Base-by-base conservation (phyloP, 2,888 invertebrate species). In the Tetragonisca angustula region DNA sequence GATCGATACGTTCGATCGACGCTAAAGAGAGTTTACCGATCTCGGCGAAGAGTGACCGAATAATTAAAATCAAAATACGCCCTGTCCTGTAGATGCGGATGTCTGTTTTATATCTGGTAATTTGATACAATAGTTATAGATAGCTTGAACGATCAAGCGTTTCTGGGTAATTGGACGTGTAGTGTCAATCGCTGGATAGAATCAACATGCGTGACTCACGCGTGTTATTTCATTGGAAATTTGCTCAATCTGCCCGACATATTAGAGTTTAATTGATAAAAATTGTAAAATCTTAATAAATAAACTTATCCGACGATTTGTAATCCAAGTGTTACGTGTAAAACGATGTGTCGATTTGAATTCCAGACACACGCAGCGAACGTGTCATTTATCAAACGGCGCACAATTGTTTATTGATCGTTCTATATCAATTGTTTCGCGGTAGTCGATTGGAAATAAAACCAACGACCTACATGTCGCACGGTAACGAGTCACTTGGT, bases 381-480 rank as follows among this genome's bases (percentile, higher is more conserved):
- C 32, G 5, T 5, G 32, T 32, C 32, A 13, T 21, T 56, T 15
- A 1, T 24, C n/a, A n/a, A 56, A n/a, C 36, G n/a, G 21, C 56
- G 17, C 5, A 3, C 27, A 24, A 27, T 59, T 81, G 49, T 69
- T 49, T 73, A 73, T 49, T 21, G 27, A 21, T 32, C 36, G 61
- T n/a, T 43, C 24, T 59, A 21, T 17, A 61, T 15, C 52, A 59
- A 82, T 74, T 80, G 70, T 69, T 43, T 73, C 59, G 50, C 80
- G 74, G 9, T 54, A 52, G 65, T 54, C 59, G 65, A 74, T 59
- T 52, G n/a, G 21, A 56, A 82, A 65, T 71, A 77, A 82, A 81
- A 81, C 74, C 82, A 84, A 84, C 62, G 75, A 72, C 72, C 78
- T 32, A 72, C 83, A 64, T 84, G 71, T 71, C 27, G 68, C 49